Base-by-base conservation (phyloP, 2,797 vertebrate species). In the Hyperoplus immaculatus region DNA sequence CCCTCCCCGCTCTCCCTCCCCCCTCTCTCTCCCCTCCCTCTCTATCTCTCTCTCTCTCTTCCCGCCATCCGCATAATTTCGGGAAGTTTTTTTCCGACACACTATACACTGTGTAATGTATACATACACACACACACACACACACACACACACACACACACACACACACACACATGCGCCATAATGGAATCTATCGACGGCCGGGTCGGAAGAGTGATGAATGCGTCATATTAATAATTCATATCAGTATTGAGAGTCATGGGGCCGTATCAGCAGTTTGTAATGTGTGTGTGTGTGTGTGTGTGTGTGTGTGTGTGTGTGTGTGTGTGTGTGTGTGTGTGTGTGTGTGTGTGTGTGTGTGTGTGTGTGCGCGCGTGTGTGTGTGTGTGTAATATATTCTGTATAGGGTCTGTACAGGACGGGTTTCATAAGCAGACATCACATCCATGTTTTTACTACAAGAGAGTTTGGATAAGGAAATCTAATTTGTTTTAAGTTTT, bases 41-140 rank as follows among this genome's bases (percentile, higher is more conserved):
- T 47, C 43, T 54, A 53, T 72, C 47, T 29, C 71, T 82, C 82
- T 75, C 67, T 80, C 71, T 29, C 72, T 82, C 88, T 93, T 92
- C 92, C 93, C 92, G 91, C 88, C 85, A 91, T 88, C 75, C 77
- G 83, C 87, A 82, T 13, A 75, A 2, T 84, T 92, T 91, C 91
- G 93, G 93, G 93, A 95, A 95, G 85, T 79, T 91, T 90, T 91
- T 90, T 29, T 29, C 86, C 77, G 94, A 94, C 93, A 95, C 92
- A 84, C 84, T 93, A 95, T 94, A 92, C 94, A 90, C 91, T 76
- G 83, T 92, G 94, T 94, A 95, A 95, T 95, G 91, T 94, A 94
- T 94, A 93, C 91, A 94, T 88, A 94, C 94, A 93, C 92, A 94
- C 88, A 29, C 29, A 3, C 29, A 29, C 29, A 29, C 29, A 29